phyloP scores from a whole-genome alignment of 2,113 vertebrate species.

The Ammodytes marinus region DNA sequence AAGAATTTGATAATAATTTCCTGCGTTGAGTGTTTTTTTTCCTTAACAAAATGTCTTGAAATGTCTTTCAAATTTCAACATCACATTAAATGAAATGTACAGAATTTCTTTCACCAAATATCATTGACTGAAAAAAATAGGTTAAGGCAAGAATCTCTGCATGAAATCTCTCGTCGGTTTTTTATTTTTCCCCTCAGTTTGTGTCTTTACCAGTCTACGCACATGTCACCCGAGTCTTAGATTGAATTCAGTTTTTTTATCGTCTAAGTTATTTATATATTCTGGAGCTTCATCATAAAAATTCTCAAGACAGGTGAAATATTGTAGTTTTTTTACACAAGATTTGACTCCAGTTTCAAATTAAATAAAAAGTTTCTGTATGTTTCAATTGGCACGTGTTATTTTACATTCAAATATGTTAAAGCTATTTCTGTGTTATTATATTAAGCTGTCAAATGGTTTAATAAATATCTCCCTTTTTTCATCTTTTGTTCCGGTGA shows the following conservation, averaged over 20 bases:
- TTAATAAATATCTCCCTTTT: conserved; percentile 22
- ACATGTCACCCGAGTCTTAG: background rate
- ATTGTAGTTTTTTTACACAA: background rate
- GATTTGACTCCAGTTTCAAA: conserved; percentile 4
- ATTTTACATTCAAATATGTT: conserved; percentile 24
- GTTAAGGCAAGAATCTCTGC: background rate
- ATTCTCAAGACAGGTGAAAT: background rate
- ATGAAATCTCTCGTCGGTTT: conserved; percentile 1
- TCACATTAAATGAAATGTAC: background rate
- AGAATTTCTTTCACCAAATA: background rate
- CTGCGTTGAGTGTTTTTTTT: background rate
- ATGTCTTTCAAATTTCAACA: background rate
- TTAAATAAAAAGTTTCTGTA: background rate
- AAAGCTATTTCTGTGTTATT: conserved; percentile 34
- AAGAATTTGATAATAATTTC: conserved; percentile 1
- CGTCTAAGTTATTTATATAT: background rate
- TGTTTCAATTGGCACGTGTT: background rate
- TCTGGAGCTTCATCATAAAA: conserved; percentile 13
- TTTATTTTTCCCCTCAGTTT: background rate
- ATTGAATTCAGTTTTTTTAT: background rate
- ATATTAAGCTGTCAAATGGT: conserved; percentile 16
- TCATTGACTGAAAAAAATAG: background rate
- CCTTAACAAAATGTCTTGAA: background rate
- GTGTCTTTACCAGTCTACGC: background rate
- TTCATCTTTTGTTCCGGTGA: background rate